Conservation (phyloP, 2,888 invertebrate genomes). For the Ectemnius continuus region DNA sequence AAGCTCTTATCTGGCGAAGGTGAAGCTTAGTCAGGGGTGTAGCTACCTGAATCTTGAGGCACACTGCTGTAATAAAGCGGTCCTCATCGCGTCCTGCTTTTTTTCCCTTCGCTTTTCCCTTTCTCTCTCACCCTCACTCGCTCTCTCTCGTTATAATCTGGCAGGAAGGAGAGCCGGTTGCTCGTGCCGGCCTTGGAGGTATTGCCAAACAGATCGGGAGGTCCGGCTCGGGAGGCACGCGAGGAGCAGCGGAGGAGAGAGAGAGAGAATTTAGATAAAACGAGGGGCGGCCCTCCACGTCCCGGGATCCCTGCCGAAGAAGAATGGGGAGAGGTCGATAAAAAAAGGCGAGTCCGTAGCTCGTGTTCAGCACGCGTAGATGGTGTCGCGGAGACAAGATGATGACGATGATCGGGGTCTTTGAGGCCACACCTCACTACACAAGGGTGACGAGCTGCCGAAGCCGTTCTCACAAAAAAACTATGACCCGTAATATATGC, state of each 20-base stretch:
- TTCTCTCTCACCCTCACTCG: neutral
- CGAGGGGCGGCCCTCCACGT: constrained; percentile 49
- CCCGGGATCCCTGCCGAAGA: constrained; percentile 16
- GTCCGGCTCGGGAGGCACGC: constrained; percentile 14
- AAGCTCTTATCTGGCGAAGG: constrained; percentile 36
- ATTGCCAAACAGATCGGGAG: constrained; percentile 27
- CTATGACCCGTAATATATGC: constrained; percentile 40
- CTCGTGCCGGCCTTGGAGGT: constrained; percentile 24
- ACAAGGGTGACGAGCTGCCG: constrained; percentile 30
- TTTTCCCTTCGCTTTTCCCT: neutral
- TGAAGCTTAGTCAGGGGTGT: constrained; percentile 30
- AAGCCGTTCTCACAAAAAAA: constrained; percentile 19
- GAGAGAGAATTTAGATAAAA: constrained; percentile 56
- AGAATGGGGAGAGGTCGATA: constrained; percentile 36
- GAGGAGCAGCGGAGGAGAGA: constrained; percentile 23
- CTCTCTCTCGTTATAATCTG: constrained; percentile 17
- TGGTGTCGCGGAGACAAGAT: constrained; percentile 53
- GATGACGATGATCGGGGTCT: constrained; percentile 48
- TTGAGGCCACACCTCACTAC: constrained; percentile 23
- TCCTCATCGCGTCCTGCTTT: constrained; percentile 14
- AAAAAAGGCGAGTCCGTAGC: constrained; percentile 44
- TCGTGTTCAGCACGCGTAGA: constrained; percentile 70
- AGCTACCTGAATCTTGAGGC: constrained; percentile 35
- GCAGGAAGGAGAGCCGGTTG: constrained; percentile 1
- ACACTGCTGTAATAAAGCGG: constrained; percentile 35